Conservation (phyloP, 2,797 vertebrate genomes). For the Phalanger gymnotis region DNA sequence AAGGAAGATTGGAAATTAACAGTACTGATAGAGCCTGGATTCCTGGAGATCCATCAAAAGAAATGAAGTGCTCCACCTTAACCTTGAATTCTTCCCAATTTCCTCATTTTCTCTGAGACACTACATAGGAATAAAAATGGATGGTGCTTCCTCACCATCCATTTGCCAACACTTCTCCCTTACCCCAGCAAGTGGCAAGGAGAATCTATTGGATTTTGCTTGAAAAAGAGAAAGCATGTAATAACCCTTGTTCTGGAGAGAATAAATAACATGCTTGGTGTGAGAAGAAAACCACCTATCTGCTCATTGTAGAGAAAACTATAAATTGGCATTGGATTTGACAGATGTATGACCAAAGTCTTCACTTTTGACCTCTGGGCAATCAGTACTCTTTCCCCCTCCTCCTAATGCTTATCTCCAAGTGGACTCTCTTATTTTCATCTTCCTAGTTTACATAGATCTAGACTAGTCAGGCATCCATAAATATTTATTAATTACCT, state of each 20-base stretch:
- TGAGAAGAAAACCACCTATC: conserved; percentile 54
- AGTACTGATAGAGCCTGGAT: background rate
- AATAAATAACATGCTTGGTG: conserved; percentile 68
- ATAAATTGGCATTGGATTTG: conserved; percentile 54
- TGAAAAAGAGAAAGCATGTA: conserved; percentile 70
- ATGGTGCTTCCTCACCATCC: conserved; percentile 66
- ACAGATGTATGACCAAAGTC: conserved; percentile 23
- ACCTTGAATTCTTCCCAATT: conserved; percentile 23
- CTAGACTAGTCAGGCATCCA: too few species aligned
- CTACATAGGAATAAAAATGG: conserved; percentile 74
- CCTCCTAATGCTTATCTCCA: rapidly evolving
- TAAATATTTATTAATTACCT: too few species aligned
- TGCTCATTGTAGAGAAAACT: conserved; percentile 68
- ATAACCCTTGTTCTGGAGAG: conserved; percentile 65
- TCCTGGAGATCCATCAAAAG: conserved; percentile 47
- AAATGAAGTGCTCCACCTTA: conserved; percentile 50
- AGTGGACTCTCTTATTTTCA: background rate
- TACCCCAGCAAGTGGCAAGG: conserved; percentile 70
- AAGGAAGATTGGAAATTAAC: background rate
- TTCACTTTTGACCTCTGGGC: background rate
- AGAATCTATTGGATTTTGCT: conserved; percentile 79
- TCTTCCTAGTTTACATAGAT: rapidly evolving
- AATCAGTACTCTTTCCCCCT: background rate
- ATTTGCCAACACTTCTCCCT: conserved; percentile 47
- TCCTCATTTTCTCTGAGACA: conserved; percentile 75